A percentile compares a stretch with the other conserved stretches of the same genome.
Evolutionary conservation across 2,888 invertebrate genomes (phyloP).

Genomic region (Monochamus alternatus): DNA sequence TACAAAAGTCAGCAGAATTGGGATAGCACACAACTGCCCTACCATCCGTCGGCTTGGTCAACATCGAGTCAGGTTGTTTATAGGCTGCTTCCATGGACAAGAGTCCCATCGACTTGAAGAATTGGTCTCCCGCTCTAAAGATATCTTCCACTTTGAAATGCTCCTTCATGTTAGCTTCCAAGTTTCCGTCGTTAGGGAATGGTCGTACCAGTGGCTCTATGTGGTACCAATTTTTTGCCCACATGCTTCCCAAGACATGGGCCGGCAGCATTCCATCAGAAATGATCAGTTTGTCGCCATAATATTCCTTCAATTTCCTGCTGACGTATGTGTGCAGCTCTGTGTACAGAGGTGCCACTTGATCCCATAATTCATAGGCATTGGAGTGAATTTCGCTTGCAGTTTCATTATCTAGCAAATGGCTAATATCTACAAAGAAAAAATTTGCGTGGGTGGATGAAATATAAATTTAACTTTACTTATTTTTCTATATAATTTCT

Average conservation of each 20-base stretch:
- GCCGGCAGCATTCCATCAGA: background rate
- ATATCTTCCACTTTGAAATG: constrained; percentile 61
- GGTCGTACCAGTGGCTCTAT: constrained; percentile 70
- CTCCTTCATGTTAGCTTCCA: constrained; percentile 72
- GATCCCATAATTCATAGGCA: background rate
- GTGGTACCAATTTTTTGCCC: background rate
- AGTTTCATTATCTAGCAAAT: no score
- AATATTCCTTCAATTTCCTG: background rate
- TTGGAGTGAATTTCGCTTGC: no score
- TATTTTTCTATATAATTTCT: no score
- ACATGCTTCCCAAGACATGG: background rate
- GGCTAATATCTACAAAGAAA: no score
- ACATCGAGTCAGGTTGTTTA: constrained; percentile 70
- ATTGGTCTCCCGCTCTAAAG: constrained; percentile 76
- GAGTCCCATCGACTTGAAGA: constrained; percentile 74
- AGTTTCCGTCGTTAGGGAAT: constrained; percentile 71
- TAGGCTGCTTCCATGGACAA: constrained; percentile 76
- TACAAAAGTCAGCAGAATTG: constrained; percentile 81
- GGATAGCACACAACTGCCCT: constrained; percentile 78
- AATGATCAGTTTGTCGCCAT: background rate
- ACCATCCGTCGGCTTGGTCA: constrained; percentile 74
- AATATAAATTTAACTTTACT: no score
- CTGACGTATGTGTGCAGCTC: constrained; percentile 8
- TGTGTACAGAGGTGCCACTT: background rate
- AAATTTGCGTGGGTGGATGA: no score